Evolutionary conservation across 2,888 invertebrate species (phyloP).

Genomic region (Drosophila koepferae): DNA sequence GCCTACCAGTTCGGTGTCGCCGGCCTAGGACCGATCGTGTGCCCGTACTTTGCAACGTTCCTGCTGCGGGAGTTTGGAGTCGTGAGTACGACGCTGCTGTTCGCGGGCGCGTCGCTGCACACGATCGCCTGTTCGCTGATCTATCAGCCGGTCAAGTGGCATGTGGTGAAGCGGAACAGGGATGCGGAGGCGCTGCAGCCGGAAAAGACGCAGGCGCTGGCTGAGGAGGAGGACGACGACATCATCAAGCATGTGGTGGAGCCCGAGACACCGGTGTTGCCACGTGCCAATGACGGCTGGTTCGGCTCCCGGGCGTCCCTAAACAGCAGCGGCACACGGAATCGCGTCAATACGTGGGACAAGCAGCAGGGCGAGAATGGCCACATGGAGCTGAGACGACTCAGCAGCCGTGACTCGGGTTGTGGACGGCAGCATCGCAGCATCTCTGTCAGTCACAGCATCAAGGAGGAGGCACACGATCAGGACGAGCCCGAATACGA

Average conservation of each 20-base stretch:
- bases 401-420: constrained; percentile 66
- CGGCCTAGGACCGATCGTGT: constrained; percentile 90
- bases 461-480: constrained; percentile 71
- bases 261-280: constrained; percentile 89
- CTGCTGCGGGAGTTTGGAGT: constrained; percentile 88
- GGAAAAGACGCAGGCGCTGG: constrained; percentile 62
- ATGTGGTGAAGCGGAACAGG: constrained; percentile 86
- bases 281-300: constrained; percentile 84
- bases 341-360: constrained; percentile 71
- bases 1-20: constrained; percentile 90
- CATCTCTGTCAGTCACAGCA: constrained; percentile 78
- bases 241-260: constrained; percentile 88
- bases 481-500: constrained; percentile 28
- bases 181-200: constrained; percentile 70
- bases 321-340: constrained; percentile 67
- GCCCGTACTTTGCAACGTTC: constrained; percentile 89
- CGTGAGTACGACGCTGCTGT: constrained; percentile 88
- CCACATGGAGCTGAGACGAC: constrained; percentile 67
- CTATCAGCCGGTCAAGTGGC: constrained; percentile 91
- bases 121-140: constrained; percentile 89
- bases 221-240: constrained; percentile 87
- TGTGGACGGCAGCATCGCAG: constrained; percentile 64
- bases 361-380: constrained; percentile 50
- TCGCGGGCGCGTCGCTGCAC: constrained; percentile 89
- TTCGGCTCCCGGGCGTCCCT: constrained; percentile 81